Base-by-base conservation (phyloP, 2,888 invertebrate species). In the Asteroscopus sphinx region DNA sequence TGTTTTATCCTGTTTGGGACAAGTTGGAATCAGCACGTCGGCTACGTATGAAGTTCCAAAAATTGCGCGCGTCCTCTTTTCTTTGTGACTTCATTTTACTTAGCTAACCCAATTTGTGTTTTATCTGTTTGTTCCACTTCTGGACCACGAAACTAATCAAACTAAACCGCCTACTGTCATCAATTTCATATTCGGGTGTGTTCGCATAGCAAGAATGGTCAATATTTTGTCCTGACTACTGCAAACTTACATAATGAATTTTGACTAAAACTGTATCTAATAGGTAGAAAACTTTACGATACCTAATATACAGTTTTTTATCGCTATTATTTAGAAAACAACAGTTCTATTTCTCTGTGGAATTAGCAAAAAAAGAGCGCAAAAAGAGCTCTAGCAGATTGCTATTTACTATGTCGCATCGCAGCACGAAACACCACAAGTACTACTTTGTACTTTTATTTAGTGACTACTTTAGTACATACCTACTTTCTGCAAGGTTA, bases 91-190 rank as follows among this genome's bases (percentile, higher is more conserved):
- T 11, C 30, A 45, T 52, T 47, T 45, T 57, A 65, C 60, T 52
- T 36, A 49, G 48, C 35, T 67, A 59, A 67, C 45, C 52, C 44
- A 67, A 66, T 46, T 67, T 71, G 40, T 45, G 37, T 60, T 60
- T 53, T 53, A 67, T 59, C 52, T 67, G 70, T 65, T 69, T 65
- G 65, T 65, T 37, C 58, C 16, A 56, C 40, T 65, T 66, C 33
- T 41, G 45, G 5, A 37, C 48, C 35, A 49, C 36, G 2, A 26
- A 70, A 70, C 71, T 63, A 65, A 66, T 66, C 65, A 65, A 66
- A 64, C 41, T 70, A 39, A 49, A 36, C 40, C 41, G 41, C 33
- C 48, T 42, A 35, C 37, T 68, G 21, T 69, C 55, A 55, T 69
- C 56, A 55, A 33, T 64, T 64, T 55, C 35, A 48, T 55, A 44